phyloP scores from a whole-genome alignment of 2,797 vertebrate species.

The Ataeniobius toweri region DNA sequence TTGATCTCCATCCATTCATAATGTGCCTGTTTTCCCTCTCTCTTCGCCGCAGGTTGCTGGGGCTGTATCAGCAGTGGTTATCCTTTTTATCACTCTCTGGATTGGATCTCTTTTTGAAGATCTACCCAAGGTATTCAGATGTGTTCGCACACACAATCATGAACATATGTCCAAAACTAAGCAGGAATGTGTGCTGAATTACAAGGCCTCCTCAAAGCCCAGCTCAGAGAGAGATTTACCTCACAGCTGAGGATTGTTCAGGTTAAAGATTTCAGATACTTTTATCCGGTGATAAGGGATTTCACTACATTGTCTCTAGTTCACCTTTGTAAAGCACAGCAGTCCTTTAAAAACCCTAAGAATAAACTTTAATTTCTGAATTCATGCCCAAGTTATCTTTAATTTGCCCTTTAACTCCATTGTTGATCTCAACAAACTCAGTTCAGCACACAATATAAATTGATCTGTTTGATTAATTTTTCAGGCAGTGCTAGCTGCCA shows the following conservation, averaged over 20 bases:
- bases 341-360: not conserved
- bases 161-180: constrained; percentile 4
- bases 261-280: not conserved
- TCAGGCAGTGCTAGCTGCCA: constrained; percentile 90
- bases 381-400: not conserved
- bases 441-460: not conserved
- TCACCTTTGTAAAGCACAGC: not conserved
- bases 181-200: constrained; percentile 21
- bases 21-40: constrained; percentile 10
- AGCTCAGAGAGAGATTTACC: not conserved
- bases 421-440: not conserved
- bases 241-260: constrained; percentile 12
- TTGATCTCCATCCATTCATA: constrained; percentile 30
- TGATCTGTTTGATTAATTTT: constrained; percentile 14
- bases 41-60: constrained; percentile 83
- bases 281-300: not conserved
- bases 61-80: constrained; percentile 86
- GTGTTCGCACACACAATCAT: not conserved
- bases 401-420: not conserved
- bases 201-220: not conserved
- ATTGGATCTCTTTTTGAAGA: constrained; percentile 89
- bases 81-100: constrained; percentile 90
- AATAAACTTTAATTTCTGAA: not conserved
- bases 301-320: not conserved
- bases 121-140: constrained; percentile 87